Conservation (phyloP, 2,113 vertebrate species). For the Rhipidura dahli region DNA sequence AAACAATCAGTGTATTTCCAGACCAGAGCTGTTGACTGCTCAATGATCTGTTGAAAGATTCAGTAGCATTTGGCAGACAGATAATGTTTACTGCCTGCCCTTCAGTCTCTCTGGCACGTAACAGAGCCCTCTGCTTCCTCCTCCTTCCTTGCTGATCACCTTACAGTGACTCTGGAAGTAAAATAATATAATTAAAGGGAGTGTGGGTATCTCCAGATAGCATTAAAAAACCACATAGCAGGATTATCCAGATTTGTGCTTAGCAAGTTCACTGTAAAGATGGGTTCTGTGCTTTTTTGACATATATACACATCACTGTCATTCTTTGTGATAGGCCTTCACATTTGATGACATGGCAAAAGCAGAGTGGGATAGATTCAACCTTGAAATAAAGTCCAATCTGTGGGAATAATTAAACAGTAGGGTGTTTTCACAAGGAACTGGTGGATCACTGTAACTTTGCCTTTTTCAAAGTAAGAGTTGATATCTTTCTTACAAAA, state of each 20-base stretch:
- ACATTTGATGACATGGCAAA: not conserved
- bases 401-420: not conserved
- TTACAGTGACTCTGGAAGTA: not conserved
- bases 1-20: not conserved
- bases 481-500: not conserved
- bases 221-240: not conserved
- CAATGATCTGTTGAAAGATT: constrained; percentile 19
- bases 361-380: not conserved
- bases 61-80: not conserved
- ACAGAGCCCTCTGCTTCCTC: not conserved
- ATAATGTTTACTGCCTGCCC: not conserved
- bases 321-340: not conserved
- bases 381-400: not conserved
- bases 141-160: not conserved
- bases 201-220: not conserved
- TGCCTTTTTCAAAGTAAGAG: not conserved
- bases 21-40: not conserved
- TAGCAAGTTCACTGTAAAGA: not conserved
- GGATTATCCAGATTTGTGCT: not conserved
- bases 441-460: not conserved
- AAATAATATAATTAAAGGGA: not conserved
- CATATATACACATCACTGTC: not conserved
- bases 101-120: constrained; percentile 17
- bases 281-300: not conserved
- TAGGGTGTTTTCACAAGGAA: not conserved